These are phyloP conservation scores for Bufo gargarizans DNA, from an alignment of 2,113 vertebrate species.

Conservation along the genomic window DNA sequence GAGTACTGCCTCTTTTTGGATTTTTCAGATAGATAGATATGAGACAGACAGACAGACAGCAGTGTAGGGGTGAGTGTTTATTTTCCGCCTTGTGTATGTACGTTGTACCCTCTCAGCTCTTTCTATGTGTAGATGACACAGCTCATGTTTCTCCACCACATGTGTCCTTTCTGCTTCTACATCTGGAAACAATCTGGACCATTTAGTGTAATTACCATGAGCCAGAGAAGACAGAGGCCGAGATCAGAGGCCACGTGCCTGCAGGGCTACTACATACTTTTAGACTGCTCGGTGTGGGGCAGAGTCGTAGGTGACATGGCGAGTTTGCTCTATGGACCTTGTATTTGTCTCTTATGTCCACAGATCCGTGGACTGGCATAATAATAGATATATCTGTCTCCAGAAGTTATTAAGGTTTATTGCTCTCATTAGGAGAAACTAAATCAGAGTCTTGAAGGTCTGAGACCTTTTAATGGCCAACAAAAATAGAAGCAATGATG, in stretches of 20 bases:
- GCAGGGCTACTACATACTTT: neutral
- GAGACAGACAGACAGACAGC: neutral
- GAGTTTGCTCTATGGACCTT: neutral
- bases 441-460: no score
- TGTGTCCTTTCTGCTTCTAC: neutral
- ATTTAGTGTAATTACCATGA: neutral
- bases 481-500: no score
- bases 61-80: neutral
- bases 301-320: neutral
- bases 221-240: neutral
- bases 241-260: neutral
- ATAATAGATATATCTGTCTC: no score
- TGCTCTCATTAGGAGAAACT: no score
- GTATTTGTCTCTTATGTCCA: neutral
- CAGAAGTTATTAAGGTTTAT: no score
- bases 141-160: neutral
- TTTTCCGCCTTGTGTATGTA: neutral
- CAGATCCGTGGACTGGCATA: neutral
- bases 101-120: neutral
- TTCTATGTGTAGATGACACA: neutral
- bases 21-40: neutral
- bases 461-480: no score
- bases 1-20: no score
- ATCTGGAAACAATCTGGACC: neutral
- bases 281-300: neutral